Conservation (phyloP, 1,140 invertebrate genomes). For the Stegodyphus mimosarum region DNA sequence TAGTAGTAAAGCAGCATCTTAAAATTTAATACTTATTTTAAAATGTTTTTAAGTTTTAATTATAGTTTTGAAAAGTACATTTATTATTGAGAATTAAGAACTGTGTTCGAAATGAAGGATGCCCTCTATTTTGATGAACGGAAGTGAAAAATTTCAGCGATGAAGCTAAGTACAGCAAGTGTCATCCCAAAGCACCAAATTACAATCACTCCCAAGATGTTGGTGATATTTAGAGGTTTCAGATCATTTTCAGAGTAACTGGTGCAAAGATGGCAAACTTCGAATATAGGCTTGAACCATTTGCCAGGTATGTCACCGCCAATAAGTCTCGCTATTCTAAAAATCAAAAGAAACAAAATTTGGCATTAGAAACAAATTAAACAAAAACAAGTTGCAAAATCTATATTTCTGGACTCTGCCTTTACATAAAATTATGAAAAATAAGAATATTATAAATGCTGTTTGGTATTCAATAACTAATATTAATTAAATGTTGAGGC, state of each 20-base stretch:
- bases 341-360: neutral
- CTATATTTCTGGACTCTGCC: no score
- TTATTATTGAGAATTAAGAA: neutral
- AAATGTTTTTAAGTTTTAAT: neutral
- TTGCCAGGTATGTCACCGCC: conserved; percentile 34
- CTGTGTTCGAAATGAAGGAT: no score
- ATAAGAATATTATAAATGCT: no score
- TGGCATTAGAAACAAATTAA: no score
- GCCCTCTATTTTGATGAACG: neutral
- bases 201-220: conserved; percentile 14
- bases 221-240: conserved; percentile 19
- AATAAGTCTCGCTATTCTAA: conserved; percentile 8
- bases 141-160: neutral
- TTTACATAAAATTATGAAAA: no score
- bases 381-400: no score
- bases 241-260: conserved; percentile 32
- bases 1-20: no score
- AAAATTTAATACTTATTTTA: no score
- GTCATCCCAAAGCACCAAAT: conserved; percentile 12
- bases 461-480: no score
- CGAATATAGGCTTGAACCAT: conserved; percentile 19
- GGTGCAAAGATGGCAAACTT: neutral
- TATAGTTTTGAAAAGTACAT: neutral
- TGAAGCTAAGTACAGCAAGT: neutral
- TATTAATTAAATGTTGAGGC: no score